Percentiles rank a stretch among this genome's conserved stretches.
phyloP scores from a whole-genome alignment of 2,113 vertebrate genomes.

The Rutilus rutilus region DNA sequence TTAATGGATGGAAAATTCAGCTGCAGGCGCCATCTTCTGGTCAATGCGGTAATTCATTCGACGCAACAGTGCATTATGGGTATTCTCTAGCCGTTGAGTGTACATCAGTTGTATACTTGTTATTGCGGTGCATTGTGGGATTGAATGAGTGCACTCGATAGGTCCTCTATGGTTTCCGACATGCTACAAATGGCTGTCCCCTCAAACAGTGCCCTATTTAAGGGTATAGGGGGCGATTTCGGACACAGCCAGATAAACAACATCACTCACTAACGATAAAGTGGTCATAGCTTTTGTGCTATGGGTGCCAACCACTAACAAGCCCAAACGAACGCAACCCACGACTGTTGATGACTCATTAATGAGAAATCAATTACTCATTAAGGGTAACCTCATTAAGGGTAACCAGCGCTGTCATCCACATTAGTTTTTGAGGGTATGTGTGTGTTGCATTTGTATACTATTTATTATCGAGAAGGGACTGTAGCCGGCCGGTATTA shows the following conservation, averaged over 20 bases:
- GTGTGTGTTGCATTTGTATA: not conserved
- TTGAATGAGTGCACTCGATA: no score
- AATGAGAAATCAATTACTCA: constrained; percentile 35
- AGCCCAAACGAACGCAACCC: not conserved
- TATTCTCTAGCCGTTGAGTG: no score
- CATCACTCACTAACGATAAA: not conserved
- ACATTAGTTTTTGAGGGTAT: constrained; percentile 6
- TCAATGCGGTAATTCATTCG: no score
- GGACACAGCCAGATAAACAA: not conserved
- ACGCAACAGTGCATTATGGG: no score
- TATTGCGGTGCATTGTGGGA: no score
- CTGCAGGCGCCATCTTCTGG: no score
- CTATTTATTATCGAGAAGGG: constrained; percentile 18
- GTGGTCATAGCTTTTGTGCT: not conserved
- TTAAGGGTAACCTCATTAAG: constrained; percentile 39
- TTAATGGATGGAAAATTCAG: no score
- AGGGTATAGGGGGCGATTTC: not conserved
- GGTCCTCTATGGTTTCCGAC: no score
- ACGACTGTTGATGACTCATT: constrained; percentile 14
- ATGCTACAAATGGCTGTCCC: no score
- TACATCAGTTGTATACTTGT: no score
- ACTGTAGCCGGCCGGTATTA: not conserved
- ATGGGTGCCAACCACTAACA: not conserved
- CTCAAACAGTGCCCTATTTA: no score
- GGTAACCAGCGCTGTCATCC: not conserved